Percentiles rank a stretch among this genome's conserved stretches.
These are phyloP conservation scores for Saimiri boliviensis DNA, from an alignment of 2,113 vertebrate genomes.

Conservation along the genomic window DNA sequence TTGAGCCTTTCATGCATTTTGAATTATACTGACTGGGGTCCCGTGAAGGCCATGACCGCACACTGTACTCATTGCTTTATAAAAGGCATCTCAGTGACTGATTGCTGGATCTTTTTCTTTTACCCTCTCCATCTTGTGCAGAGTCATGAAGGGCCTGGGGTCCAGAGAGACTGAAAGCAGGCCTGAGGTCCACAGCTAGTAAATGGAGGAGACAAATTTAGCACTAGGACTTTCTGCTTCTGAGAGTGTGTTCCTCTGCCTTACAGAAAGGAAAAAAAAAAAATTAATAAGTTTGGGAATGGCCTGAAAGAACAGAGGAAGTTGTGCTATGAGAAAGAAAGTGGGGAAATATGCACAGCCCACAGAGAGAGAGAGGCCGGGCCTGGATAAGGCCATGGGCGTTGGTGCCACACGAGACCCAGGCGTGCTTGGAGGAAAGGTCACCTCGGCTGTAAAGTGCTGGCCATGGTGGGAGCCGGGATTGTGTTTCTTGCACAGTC, in stretches of 20 bases:
- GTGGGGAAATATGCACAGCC: background rate
- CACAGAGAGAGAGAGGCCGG: background rate
- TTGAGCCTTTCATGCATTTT: background rate
- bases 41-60: background rate
- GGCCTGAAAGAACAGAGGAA: background rate
- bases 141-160: no score
- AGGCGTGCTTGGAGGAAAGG: fast-evolving
- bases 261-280: background rate
- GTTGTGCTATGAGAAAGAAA: background rate
- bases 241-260: background rate
- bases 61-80: background rate
- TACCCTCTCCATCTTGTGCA: no score
- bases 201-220: no score
- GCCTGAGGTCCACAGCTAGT: fast-evolving
- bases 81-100: background rate
- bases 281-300: no score
- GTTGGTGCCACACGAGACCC: fast-evolving
- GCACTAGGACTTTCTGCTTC: background rate
- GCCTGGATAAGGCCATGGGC: background rate
- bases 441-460: fast-evolving
- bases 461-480: background rate
- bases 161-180: background rate
- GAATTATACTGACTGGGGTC: background rate
- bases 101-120: background rate
- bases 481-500: background rate